Conservation (phyloP, 1,140 invertebrate genomes). For the Polypedilum vanderplanki region DNA sequence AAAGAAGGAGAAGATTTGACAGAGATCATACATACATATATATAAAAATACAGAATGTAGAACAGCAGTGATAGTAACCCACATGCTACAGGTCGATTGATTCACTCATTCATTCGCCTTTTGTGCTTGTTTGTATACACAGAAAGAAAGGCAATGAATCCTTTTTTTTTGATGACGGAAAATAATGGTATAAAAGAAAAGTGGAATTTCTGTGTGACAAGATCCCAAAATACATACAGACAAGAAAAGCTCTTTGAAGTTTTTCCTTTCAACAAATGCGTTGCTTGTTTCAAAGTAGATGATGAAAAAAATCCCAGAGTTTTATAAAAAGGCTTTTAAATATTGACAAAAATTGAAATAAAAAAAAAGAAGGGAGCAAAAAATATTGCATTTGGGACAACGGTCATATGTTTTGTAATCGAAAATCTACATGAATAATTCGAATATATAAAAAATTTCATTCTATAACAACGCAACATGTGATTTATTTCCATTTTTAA, state of each 20-base stretch:
- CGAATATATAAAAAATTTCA: no score
- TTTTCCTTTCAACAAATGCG: background rate
- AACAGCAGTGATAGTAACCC: constrained; percentile 1
- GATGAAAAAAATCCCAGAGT: no score
- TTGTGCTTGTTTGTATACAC: background rate
- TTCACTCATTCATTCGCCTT: background rate
- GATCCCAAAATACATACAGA: background rate
- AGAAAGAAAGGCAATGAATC: background rate
- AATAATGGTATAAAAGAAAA: constrained; percentile 6
- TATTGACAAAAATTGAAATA: no score
- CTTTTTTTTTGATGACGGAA: constrained; percentile 7
- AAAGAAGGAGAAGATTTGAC: background rate
- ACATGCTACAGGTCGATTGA: constrained; percentile 21
- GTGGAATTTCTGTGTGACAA: background rate
- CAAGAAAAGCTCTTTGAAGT: constrained; percentile 28
- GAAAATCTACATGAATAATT: no score
- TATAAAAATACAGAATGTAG: no score
- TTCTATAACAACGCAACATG: no score
- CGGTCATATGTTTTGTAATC: no score
- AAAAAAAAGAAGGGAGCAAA: no score
- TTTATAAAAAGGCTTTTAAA: no score
- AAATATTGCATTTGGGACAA: no score
- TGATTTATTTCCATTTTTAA: no score
- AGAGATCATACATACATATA: background rate
- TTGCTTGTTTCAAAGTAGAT: background rate